These are phyloP conservation scores for Poliocrania exsul DNA, from an alignment of 2,797 vertebrate genomes.

Conservation along the genomic window DNA sequence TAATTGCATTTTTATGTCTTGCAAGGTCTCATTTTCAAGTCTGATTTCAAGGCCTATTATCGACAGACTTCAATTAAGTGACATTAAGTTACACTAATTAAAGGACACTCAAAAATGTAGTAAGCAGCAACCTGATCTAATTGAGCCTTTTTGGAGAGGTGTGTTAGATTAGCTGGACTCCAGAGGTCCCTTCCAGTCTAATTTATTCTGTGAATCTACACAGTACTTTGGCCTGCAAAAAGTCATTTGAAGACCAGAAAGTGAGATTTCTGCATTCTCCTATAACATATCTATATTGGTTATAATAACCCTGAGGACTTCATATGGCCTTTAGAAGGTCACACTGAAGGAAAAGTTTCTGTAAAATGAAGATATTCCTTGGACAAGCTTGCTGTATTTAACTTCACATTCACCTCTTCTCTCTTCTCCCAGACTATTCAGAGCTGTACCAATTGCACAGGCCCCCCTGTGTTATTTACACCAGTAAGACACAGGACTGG, in stretches of 20 bases:
- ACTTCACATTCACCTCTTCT: neutral
- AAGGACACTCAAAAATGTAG: neutral
- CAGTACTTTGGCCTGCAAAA: neutral
- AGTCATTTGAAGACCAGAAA: neutral
- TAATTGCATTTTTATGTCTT: neutral
- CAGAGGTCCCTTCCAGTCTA: neutral
- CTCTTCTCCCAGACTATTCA: neutral
- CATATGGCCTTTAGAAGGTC: neutral
- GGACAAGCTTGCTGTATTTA: neutral
- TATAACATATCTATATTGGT: neutral
- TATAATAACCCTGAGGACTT: neutral
- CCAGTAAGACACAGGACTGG: neutral
- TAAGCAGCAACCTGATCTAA: neutral
- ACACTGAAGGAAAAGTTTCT: neutral
- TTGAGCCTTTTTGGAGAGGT: neutral
- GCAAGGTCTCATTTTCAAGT: neutral
- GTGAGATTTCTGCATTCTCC: neutral
- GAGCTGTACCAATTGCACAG: neutral
- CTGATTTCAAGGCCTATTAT: neutral
- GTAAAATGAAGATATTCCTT: neutral
- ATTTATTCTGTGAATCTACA: neutral
- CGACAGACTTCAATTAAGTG: neutral
- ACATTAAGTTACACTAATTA: neutral
- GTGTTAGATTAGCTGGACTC: neutral
- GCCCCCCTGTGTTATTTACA: neutral